phyloP scores from a whole-genome alignment of 37 sponge, comb jelly and placozoan genomes.

The Dysidea cf. avara region DNA sequence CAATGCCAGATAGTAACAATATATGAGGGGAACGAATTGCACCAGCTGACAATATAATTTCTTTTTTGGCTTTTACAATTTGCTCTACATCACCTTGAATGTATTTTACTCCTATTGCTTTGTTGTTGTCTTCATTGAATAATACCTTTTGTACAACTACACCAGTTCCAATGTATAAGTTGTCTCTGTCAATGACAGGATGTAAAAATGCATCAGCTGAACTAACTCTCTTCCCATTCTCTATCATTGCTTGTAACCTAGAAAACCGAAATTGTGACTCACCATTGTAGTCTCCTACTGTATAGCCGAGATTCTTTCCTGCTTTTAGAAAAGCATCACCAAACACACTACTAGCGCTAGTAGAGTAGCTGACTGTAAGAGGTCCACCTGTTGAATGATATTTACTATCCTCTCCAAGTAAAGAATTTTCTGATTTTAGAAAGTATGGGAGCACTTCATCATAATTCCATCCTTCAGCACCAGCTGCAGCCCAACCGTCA shows the following conservation, averaged over 20 bases:
- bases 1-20: constrained; percentile 81
- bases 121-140: constrained; percentile 31
- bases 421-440: constrained; percentile 69
- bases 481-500: constrained; percentile 69
- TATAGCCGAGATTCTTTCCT: constrained; percentile 62
- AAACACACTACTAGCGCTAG: constrained; percentile 27
- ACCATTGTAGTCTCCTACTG: constrained; percentile 68
- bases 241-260: constrained; percentile 43
- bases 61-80: constrained; percentile 44
- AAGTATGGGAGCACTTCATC: constrained; percentile 85
- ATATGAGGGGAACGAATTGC: constrained; percentile 72
- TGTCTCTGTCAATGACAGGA: constrained; percentile 50
- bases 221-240: constrained; percentile 54
- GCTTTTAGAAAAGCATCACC: constrained; percentile 59
- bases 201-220: constrained; percentile 74
- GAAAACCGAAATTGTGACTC: constrained; percentile 61
- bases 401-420: constrained; percentile 42
- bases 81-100: constrained; percentile 22
- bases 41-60: constrained; percentile 83
- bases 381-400: constrained; percentile 71
- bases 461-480: constrained; percentile 85
- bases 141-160: constrained; percentile 39
- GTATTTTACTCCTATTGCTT: constrained; percentile 20
- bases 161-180: constrained; percentile 56
- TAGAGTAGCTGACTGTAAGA: constrained; percentile 47